These are phyloP conservation scores for Drosophila infuscata DNA, from an alignment of 2,888 invertebrate genomes.

Conservation along the genomic window DNA sequence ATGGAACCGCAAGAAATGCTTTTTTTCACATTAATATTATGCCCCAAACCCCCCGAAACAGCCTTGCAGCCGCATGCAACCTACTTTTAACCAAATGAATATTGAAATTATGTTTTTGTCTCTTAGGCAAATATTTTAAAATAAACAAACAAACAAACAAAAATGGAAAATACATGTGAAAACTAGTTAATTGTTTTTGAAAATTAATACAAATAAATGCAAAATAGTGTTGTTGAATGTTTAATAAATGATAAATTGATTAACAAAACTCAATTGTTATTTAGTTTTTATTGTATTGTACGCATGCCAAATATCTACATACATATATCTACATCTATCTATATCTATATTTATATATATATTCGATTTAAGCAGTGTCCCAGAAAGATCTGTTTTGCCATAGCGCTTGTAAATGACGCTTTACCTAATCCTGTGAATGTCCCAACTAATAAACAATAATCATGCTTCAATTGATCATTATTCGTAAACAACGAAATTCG, in stretches of 20 bases:
- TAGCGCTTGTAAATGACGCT: constrained; percentile 53
- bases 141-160: constrained; percentile 21
- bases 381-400: constrained; percentile 39
- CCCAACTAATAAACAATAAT: constrained; percentile 26
- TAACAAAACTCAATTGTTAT: constrained; percentile 63
- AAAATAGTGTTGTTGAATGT: constrained; percentile 71
- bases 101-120: constrained; percentile 43
- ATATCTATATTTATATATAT: constrained; percentile 4
- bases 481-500: not conserved
- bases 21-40: constrained; percentile 27
- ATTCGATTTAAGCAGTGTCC: constrained; percentile 29
- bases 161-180: constrained; percentile 47
- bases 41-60: not conserved
- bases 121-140: constrained; percentile 27
- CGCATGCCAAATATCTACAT: constrained; percentile 48
- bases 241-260: constrained; percentile 71
- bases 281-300: constrained; percentile 54
- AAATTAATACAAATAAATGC: constrained; percentile 47
- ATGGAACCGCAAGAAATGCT: constrained; percentile 59
- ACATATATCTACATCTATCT: constrained; percentile 12
- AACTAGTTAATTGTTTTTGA: constrained; percentile 47
- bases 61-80: constrained; percentile 64
- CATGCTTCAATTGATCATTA: constrained; percentile 5
- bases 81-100: constrained; percentile 47
- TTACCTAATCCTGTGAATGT: constrained; percentile 42